Evolutionary conservation across 2,113 vertebrate species (phyloP).

Genomic region (Apeltes quadracus): DNA sequence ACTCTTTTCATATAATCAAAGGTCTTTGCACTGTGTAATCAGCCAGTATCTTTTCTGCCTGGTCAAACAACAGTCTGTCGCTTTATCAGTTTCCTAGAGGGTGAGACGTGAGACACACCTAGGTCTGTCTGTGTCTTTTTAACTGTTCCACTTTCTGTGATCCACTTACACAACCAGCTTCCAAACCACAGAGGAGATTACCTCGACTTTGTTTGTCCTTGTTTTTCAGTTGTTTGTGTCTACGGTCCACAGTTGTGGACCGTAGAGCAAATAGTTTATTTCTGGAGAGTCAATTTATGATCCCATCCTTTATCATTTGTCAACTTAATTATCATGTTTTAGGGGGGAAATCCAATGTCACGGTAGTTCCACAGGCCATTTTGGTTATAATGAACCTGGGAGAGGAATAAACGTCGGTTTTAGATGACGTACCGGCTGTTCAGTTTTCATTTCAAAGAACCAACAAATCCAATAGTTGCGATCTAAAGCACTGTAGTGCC

Average conservation of each 20-base stretch:
- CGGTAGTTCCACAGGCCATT: neutral
- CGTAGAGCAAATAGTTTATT: slow-evolving; percentile 19
- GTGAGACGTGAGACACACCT: slow-evolving; percentile 51
- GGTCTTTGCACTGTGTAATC: neutral
- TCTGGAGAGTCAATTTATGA: neutral
- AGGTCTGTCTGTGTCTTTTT: slow-evolving; percentile 63
- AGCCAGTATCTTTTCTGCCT: slow-evolving; percentile 19
- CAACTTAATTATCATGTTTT: slow-evolving; percentile 25
- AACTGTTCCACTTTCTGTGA: slow-evolving; percentile 62
- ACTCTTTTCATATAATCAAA: neutral
- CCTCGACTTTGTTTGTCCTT: slow-evolving; percentile 49
- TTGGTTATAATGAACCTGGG: slow-evolving; percentile 8
- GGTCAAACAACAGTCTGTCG: slow-evolving; percentile 23
- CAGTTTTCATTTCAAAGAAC: neutral
- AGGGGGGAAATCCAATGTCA: slow-evolving; percentile 24
- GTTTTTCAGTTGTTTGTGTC: no score
- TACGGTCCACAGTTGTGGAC: no score
- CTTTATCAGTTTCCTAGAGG: slow-evolving; percentile 51
- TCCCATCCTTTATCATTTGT: slow-evolving; percentile 13
- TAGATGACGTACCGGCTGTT: neutral
- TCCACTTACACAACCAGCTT: slow-evolving; percentile 51
- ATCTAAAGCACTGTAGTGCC: slow-evolving; percentile 1
- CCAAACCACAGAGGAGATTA: slow-evolving; percentile 60
- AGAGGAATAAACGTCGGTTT: neutral
- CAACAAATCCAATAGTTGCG: slow-evolving; percentile 14